Conservation (phyloP, 2,888 invertebrate genomes). For the Theretra japonica region DNA sequence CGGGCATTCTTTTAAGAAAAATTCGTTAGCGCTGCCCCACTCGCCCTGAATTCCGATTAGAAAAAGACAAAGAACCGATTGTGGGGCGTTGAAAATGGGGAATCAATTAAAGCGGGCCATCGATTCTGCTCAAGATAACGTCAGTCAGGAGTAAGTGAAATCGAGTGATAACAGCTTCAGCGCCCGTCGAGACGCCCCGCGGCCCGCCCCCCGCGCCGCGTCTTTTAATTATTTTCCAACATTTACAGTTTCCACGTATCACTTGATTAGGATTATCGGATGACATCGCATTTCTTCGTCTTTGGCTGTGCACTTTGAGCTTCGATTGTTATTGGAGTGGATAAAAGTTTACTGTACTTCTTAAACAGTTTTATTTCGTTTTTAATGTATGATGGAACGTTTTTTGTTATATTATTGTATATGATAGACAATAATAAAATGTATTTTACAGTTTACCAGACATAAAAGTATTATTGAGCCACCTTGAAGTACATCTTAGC, state of each 20-base stretch:
- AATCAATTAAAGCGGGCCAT: constrained; percentile 82
- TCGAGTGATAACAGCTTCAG: constrained; percentile 62
- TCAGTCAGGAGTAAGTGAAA: constrained; percentile 63
- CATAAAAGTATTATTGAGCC: no score
- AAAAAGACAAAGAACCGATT: constrained; percentile 77
- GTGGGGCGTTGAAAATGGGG: constrained; percentile 66
- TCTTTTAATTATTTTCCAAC: constrained; percentile 58
- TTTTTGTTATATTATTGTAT: no score
- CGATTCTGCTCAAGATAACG: constrained; percentile 74
- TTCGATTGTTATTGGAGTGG: neutral
- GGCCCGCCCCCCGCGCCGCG: constrained; percentile 34
- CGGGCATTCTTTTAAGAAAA: constrained; percentile 66
- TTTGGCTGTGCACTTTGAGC: neutral
- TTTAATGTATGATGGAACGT: no score
- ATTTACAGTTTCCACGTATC: constrained; percentile 23
- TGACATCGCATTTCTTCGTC: neutral
- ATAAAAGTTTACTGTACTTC: no score
- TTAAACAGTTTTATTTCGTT: no score
- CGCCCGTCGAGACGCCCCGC: constrained; percentile 41
- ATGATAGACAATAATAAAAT: no score
- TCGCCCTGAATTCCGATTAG: constrained; percentile 73
- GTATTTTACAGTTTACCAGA: no score
- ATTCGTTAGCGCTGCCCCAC: constrained; percentile 58
- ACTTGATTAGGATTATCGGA: constrained; percentile 2
- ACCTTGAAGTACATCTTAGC: no score